Evolutionary conservation across 2,888 invertebrate genomes (phyloP).

Genomic region (Thymelicus acteon): DNA sequence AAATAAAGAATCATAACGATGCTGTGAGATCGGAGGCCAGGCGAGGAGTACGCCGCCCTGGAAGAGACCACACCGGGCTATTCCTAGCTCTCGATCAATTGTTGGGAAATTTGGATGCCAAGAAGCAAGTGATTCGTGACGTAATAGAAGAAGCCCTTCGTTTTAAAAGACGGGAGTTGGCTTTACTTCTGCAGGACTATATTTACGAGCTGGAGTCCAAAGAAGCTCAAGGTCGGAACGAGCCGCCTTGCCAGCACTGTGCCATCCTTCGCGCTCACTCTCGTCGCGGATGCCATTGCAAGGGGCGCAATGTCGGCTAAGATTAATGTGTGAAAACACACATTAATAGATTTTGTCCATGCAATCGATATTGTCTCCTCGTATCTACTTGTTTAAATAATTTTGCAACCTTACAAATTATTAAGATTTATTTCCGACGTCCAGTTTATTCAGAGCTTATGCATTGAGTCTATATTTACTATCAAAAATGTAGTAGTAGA

Average conservation of each 20-base stretch:
- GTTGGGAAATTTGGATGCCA: not conserved
- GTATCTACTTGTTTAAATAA: not conserved
- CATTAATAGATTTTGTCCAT: not conserved
- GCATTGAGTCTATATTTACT: not conserved
- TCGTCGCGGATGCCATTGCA: slow-evolving; percentile 14
- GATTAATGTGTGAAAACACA: not conserved
- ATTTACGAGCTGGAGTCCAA: slow-evolving; percentile 10
- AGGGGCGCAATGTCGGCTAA: slow-evolving; percentile 8
- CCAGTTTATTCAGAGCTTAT: not conserved
- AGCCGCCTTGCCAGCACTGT: not conserved
- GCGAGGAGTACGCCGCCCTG: slow-evolving; percentile 23
- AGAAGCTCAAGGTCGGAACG: not conserved
- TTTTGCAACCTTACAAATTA: not conserved
- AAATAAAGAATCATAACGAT: slow-evolving; percentile 6
- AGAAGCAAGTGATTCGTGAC: slow-evolving; percentile 11
- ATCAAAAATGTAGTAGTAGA: slow-evolving; percentile 1
- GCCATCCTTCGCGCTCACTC: not conserved
- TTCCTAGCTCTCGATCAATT: slow-evolving; percentile 12
- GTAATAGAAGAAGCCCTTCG: slow-evolving; percentile 23
- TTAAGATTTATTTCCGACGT: not conserved
- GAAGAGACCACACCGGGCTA: slow-evolving; percentile 4
- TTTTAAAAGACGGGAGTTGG: slow-evolving; percentile 19
- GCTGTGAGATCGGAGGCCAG: slow-evolving; percentile 5
- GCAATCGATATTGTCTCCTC: not conserved
- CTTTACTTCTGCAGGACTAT: slow-evolving; percentile 13